These are phyloP conservation scores for Pollenia griseotomentosa DNA, from an alignment of 2,888 invertebrate species.

Conservation along the genomic window DNA sequence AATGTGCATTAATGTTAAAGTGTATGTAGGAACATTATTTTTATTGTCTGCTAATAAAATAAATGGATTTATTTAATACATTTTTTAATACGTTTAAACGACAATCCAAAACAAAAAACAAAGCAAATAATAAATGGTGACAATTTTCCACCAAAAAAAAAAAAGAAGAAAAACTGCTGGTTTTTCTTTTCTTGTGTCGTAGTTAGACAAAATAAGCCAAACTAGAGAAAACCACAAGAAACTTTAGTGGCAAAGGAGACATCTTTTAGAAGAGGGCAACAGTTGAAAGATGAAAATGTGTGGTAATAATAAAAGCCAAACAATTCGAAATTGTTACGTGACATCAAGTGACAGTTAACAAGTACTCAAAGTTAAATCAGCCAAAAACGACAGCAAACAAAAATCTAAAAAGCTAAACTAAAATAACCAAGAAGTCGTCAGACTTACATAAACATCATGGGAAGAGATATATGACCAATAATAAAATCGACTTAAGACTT, in stretches of 20 bases:
- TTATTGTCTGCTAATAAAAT: conserved; percentile 83
- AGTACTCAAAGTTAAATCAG: conserved; percentile 71
- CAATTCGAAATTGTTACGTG: conserved; percentile 72
- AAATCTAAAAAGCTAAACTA: conserved; percentile 22
- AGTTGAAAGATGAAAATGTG: conserved; percentile 73
- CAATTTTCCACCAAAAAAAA: conserved; percentile 59
- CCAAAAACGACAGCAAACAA: conserved; percentile 44
- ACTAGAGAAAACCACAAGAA: conserved; percentile 2
- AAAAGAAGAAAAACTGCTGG: conserved; percentile 68
- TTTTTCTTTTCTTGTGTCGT: conserved; percentile 46
- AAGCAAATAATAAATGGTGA: conserved; percentile 69
- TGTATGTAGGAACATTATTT: conserved; percentile 77
- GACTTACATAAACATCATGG: conserved; percentile 24
- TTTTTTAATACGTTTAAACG: conserved; percentile 68
- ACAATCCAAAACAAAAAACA: conserved; percentile 31
- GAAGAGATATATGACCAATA: conserved; percentile 53
- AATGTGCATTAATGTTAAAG: conserved; percentile 53
- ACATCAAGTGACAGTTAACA: conserved; percentile 73
- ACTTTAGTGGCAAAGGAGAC: conserved; percentile 1
- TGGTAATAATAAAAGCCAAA: conserved; percentile 70
- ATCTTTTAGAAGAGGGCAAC: conserved; percentile 38
- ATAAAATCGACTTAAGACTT: conserved; percentile 41
- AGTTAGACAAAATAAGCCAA: conserved; percentile 22
- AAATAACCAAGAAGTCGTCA: neutral
- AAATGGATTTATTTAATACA: conserved; percentile 82